Percentiles rank a stretch among this genome's conserved stretches.
These are phyloP conservation scores for Mamestra brassicae DNA, from an alignment of 2,888 invertebrate genomes.

Conservation along the genomic window DNA sequence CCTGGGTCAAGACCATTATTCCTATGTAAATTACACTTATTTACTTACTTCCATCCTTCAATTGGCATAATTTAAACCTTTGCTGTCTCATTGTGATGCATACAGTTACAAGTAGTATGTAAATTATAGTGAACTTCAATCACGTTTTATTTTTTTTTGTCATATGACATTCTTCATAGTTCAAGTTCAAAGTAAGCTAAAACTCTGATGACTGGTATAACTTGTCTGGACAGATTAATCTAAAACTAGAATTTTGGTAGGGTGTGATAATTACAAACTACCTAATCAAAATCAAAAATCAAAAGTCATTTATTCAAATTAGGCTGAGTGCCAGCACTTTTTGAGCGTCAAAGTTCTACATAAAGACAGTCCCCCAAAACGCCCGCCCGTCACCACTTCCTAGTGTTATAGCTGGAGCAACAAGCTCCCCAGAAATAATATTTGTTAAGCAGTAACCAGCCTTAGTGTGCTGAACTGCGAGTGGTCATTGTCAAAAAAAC, in stretches of 20 bases:
- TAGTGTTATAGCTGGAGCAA: too few relatives aligned
- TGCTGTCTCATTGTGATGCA: not conserved
- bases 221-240: not conserved
- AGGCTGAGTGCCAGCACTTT: too few relatives aligned
- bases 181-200: not conserved
- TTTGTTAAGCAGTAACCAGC: too few relatives aligned
- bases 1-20: slow-evolving; percentile 23
- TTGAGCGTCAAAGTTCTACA: too few relatives aligned
- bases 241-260: not conserved
- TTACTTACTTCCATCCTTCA: not conserved
- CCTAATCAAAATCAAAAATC: too few relatives aligned
- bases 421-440: too few relatives aligned
- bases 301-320: too few relatives aligned
- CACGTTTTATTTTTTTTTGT: not conserved
- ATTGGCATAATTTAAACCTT: not conserved
- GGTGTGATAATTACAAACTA: not conserved
- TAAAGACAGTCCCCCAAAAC: too few relatives aligned
- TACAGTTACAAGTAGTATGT: not conserved
- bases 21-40: slow-evolving; percentile 34
- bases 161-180: not conserved
- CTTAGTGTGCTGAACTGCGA: too few relatives aligned
- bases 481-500: too few relatives aligned
- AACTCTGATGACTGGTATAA: not conserved
- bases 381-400: too few relatives aligned
- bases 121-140: not conserved